A percentile compares a stretch with the other conserved stretches of the same genome.
phyloP scores from a whole-genome alignment of 2,888 invertebrate species.

The Eucera pruinosa region DNA sequence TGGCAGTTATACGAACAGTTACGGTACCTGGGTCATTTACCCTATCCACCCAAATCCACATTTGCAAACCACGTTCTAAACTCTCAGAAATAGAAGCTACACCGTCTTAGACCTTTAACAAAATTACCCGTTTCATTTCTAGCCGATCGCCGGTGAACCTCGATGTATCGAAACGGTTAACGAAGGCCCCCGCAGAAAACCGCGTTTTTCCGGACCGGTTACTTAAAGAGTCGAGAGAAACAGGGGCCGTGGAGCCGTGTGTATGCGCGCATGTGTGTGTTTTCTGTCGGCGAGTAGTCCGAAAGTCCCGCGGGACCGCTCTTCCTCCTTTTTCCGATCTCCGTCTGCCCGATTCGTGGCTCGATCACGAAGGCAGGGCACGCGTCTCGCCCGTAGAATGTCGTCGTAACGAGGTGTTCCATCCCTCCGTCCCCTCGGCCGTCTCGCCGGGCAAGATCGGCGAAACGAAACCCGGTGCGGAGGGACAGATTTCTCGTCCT shows the following conservation, averaged over 20 bases:
- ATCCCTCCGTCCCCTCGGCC: slow-evolving; percentile 47
- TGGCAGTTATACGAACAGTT: no score
- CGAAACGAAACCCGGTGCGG: slow-evolving; percentile 17
- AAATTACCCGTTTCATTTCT: no score
- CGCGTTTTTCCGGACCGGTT: slow-evolving; percentile 44
- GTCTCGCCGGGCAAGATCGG: slow-evolving; percentile 7
- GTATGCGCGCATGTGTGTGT: slow-evolving; percentile 55
- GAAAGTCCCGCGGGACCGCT: slow-evolving; percentile 69
- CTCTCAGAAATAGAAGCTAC: no score
- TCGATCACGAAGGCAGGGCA: slow-evolving; percentile 84
- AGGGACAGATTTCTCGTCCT: slow-evolving; percentile 48
- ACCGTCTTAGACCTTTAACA: no score
- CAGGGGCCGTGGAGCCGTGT: slow-evolving; percentile 33
- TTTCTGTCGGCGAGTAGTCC: slow-evolving; percentile 62
- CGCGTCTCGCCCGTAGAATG: slow-evolving; percentile 83
- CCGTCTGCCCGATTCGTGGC: slow-evolving; percentile 64
- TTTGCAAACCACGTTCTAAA: no score
- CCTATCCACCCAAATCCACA: no score
- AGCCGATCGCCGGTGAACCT: no score
- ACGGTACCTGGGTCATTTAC: no score
- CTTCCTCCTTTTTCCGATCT: slow-evolving; percentile 60
- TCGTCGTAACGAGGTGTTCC: slow-evolving; percentile 83
- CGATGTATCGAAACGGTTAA: no score
- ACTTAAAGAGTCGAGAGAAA: slow-evolving; percentile 30
- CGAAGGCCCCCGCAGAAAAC: slow-evolving; percentile 27